Evolutionary conservation across 2,113 vertebrate species (phyloP).

Genomic region (Coptodon bakossiorum): DNA sequence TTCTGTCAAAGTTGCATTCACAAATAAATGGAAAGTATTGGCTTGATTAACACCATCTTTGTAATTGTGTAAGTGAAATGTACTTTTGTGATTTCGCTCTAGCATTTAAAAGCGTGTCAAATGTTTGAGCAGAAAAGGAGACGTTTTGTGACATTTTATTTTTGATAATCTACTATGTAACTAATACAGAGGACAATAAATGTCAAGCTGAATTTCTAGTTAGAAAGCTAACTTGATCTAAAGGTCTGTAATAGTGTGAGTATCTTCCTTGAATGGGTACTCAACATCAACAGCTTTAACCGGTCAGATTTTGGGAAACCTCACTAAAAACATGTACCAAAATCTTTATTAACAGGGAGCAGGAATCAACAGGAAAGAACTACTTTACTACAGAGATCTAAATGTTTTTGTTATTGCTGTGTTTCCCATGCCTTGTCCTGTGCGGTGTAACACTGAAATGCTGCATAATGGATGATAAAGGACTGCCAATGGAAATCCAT

Average conservation of each 20-base stretch:
- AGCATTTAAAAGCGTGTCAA: background rate
- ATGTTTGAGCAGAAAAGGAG: background rate
- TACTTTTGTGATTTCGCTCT: background rate
- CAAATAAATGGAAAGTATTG: background rate
- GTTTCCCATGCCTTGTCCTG: background rate
- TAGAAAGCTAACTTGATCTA: background rate
- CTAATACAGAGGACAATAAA: background rate
- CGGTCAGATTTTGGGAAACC: background rate
- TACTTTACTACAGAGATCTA: background rate
- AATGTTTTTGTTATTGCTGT: background rate
- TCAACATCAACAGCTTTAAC: slow-evolving; percentile 4
- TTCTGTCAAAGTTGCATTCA: background rate
- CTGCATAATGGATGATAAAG: background rate
- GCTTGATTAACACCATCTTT: background rate
- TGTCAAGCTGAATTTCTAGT: background rate
- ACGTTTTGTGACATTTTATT: background rate
- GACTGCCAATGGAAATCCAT: background rate
- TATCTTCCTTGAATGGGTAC: background rate
- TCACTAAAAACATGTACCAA: background rate
- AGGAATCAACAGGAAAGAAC: background rate
- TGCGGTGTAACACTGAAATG: background rate
- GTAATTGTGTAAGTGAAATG: background rate
- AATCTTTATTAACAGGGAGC: background rate
- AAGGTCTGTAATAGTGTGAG: background rate
- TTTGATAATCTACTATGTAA: slow-evolving; percentile 17